phyloP scores from a whole-genome alignment of 2,888 invertebrate species.

The Diabrotica balteata region DNA sequence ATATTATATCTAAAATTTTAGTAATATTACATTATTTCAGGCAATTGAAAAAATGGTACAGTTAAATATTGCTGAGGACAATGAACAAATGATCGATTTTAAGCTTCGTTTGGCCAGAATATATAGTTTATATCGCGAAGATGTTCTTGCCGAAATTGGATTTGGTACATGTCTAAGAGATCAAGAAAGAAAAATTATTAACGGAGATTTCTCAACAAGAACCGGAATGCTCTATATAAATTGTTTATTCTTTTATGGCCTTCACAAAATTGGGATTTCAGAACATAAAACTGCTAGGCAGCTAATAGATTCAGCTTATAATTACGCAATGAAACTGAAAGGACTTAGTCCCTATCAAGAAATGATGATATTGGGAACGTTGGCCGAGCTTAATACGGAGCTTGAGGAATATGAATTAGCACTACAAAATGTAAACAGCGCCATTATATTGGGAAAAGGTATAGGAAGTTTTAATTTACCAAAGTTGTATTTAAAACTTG shows the following conservation, averaged over 20 bases:
- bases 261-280: slow-evolving; percentile 55
- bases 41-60: slow-evolving; percentile 59
- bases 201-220: slow-evolving; percentile 56
- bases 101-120: slow-evolving; percentile 59
- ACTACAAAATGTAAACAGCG: slow-evolving; percentile 57
- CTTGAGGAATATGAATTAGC: slow-evolving; percentile 58
- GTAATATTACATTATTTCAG: slow-evolving; percentile 12
- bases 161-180: slow-evolving; percentile 57
- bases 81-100: slow-evolving; percentile 58
- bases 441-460: slow-evolving; percentile 58
- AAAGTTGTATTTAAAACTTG: slow-evolving; percentile 58
- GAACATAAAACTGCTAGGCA: slow-evolving; percentile 54
- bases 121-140: slow-evolving; percentile 56
- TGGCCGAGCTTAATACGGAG: slow-evolving; percentile 57
- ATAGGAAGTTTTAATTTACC: slow-evolving; percentile 60
- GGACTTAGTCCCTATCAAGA: slow-evolving; percentile 59
- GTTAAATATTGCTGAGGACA: slow-evolving; percentile 50
- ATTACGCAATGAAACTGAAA: slow-evolving; percentile 57
- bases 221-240: slow-evolving; percentile 60
- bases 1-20: too few species aligned
- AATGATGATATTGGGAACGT: slow-evolving; percentile 61
- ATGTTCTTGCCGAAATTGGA: slow-evolving; percentile 59
- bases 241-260: slow-evolving; percentile 61
- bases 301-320: slow-evolving; percentile 56
- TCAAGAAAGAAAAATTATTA: slow-evolving; percentile 56